phyloP scores from a whole-genome alignment of 2,113 vertebrate species.

The Ceratotherium simum region DNA sequence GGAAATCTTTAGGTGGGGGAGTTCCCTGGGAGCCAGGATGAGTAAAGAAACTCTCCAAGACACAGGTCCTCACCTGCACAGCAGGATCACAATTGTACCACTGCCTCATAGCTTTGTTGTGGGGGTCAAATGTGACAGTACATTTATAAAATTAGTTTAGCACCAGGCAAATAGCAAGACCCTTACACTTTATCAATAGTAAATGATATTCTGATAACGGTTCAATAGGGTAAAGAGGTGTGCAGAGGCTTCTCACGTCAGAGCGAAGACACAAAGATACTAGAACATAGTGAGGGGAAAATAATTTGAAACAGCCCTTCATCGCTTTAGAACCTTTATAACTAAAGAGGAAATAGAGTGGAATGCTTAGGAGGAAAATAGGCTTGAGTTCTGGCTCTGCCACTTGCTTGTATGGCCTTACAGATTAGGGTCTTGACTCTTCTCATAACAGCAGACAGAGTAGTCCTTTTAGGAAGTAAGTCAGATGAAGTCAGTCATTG shows the following conservation, averaged over 20 bases:
- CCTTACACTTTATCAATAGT: neutral
- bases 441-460: neutral
- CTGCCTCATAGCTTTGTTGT: neutral
- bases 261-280: neutral
- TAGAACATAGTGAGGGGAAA: neutral
- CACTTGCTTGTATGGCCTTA: neutral
- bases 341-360: neutral
- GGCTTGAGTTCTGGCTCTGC: neutral
- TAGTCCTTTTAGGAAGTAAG: neutral
- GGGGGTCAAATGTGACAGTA: neutral
- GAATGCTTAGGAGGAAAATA: neutral
- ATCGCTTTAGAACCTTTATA: neutral
- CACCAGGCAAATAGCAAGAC: neutral
- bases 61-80: neutral
- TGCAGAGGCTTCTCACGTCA: neutral
- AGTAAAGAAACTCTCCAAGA: neutral
- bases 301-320: neutral
- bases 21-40: neutral
- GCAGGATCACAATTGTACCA: neutral
- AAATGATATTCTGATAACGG: neutral
- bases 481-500: neutral
- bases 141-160: neutral
- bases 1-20: neutral
- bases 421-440: neutral
- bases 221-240: neutral